Evolutionary conservation across 2,113 vertebrate species (phyloP).

Genomic region (Trachemys scripta): DNA sequence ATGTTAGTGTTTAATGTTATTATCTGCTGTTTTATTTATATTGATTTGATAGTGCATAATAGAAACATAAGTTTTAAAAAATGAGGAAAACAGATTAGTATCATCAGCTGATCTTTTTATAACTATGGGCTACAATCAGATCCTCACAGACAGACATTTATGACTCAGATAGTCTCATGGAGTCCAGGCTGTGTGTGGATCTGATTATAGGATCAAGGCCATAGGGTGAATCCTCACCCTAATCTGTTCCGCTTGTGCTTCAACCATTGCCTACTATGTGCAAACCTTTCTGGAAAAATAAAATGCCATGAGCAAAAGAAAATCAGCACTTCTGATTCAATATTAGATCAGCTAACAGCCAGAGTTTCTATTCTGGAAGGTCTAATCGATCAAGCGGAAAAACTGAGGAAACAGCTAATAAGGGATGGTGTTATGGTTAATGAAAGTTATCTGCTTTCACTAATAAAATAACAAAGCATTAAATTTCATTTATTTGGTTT

Average conservation of each 20-base stretch:
- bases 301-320: background rate
- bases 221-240: background rate
- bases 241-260: background rate
- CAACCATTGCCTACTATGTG: background rate
- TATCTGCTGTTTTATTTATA: too few species aligned
- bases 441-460: background rate
- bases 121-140: too few species aligned
- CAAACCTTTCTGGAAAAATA: background rate
- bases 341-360: background rate
- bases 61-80: too few species aligned
- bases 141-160: too few species aligned
- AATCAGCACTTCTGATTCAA: background rate
- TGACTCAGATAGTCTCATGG: background rate
- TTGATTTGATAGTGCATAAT: too few species aligned
- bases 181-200: background rate
- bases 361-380: background rate
- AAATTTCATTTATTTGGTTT: conserved; percentile 5
- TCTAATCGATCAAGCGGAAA: background rate
- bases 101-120: too few species aligned
- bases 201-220: background rate
- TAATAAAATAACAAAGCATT: background rate
- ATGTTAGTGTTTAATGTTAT: too few species aligned
- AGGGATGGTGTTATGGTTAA: background rate
- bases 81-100: too few species aligned
- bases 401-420: background rate